phyloP scores from a whole-genome alignment of 2,888 invertebrate genomes.

The Acanthococcus lagerstroemiae region DNA sequence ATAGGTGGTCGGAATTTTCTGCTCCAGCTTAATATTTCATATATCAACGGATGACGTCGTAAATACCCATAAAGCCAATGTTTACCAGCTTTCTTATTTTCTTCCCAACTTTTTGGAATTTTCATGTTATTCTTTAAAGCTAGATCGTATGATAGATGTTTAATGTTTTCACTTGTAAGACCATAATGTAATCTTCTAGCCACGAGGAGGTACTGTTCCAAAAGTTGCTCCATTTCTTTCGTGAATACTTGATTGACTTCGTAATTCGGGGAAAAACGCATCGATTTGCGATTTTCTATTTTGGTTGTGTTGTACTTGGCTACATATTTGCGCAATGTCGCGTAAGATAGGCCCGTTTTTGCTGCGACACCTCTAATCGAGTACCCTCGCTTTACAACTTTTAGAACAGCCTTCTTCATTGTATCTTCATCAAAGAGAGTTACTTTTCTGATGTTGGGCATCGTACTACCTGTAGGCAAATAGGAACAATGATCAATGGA shows the following conservation, averaged over 20 bases:
- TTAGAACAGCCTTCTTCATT: not conserved
- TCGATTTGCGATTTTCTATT: not conserved
- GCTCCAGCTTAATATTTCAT: not conserved
- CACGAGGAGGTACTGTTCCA: not conserved
- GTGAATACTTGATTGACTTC: constrained; percentile 3
- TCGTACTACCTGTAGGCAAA: not conserved
- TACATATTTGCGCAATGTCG: not conserved
- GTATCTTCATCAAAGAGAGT: not conserved
- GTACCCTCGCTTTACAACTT: not conserved
- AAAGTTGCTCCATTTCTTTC: not conserved
- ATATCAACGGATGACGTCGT: not conserved
- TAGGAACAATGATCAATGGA: not conserved
- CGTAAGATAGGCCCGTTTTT: not conserved
- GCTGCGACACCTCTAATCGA: not conserved
- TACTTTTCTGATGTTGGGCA: not conserved
- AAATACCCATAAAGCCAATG: constrained; percentile 3
- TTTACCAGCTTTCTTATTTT: not conserved
- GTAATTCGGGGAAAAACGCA: constrained; percentile 1
- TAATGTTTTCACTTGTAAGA: not conserved
- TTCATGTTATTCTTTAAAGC: not conserved
- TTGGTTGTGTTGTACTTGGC: not conserved
- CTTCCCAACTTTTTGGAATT: constrained; percentile 4
- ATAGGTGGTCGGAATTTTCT: not conserved
- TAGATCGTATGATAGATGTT: not conserved
- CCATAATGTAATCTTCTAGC: not conserved